Conservation (phyloP, 2,888 invertebrate species). For the Diloba caeruleocephala region DNA sequence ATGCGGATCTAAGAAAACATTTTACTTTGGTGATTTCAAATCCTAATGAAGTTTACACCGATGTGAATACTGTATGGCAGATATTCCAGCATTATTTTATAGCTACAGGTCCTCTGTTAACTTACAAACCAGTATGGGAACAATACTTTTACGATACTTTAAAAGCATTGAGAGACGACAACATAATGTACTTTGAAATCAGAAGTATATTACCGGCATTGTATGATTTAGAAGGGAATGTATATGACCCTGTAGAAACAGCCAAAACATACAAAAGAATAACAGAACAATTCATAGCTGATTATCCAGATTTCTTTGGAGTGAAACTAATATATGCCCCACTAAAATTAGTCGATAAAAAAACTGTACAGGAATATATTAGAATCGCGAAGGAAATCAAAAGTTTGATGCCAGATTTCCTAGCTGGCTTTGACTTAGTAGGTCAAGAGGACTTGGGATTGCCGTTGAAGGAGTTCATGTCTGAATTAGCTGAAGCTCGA, state of each 20-base stretch:
- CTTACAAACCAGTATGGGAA: constrained; percentile 91
- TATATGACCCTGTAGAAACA: constrained; percentile 85
- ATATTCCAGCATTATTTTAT: constrained; percentile 89
- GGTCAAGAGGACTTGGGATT: constrained; percentile 93
- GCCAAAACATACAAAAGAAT: constrained; percentile 88
- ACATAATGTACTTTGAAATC: constrained; percentile 92
- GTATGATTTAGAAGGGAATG: constrained; percentile 91
- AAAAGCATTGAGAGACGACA: constrained; percentile 90
- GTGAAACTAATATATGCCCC: constrained; percentile 92
- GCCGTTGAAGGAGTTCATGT: constrained; percentile 89
- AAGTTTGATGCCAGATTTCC: constrained; percentile 89
- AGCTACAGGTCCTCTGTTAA: constrained; percentile 84
- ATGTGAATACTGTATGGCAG: constrained; percentile 90
- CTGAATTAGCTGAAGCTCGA: constrained; percentile 83
- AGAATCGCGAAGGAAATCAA: constrained; percentile 79
- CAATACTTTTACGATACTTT: constrained; percentile 91
- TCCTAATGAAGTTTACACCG: constrained; percentile 77
- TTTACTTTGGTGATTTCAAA: constrained; percentile 89
- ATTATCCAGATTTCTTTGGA: constrained; percentile 91
- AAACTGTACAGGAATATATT: constrained; percentile 83
- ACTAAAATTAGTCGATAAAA: constrained; percentile 77
- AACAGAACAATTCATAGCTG: constrained; percentile 87
- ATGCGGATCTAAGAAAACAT: constrained; percentile 83
- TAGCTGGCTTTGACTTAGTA: constrained; percentile 95
- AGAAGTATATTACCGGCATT: constrained; percentile 90